Base-by-base conservation (phyloP, 2,113 vertebrate genomes). In the Marcusenius ussheri region DNA sequence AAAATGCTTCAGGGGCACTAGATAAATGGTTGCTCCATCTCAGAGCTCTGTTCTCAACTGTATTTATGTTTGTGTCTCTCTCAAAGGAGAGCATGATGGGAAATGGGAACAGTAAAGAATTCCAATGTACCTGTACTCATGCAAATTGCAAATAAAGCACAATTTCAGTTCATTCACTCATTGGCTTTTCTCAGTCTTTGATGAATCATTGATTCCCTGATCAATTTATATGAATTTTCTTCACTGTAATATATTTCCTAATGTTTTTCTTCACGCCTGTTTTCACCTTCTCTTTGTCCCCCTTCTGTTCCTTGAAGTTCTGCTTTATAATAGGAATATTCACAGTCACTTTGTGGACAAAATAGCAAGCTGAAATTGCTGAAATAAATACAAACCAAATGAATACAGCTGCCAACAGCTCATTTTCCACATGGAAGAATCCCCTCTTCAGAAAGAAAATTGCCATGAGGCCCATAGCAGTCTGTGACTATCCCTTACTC, bases 321-420 rank as follows among this genome's bases (percentile, higher is more conserved):
- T 27, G 6, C n/a, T 47, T 77, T 46, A 74, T 47, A 17, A 50
- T 51, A 39, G 6, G 74, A 50, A 45, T 49, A 74, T 51, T n/a
- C 6, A 53, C 70, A 83, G 70, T 85, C 35, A 89, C 80, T 62
- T 46, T 88, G 47, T 56, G 51, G 51, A 46, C 46, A 42, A 42
- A 77, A 77, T 58, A 51, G 27, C 70, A 24, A 80, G 42, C 83
- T 85, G 83, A 74, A 83, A 50, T 77, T 31, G 21, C 70, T 1
- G 8, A 89, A 89, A 89, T 53, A 56, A 89, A 83, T 35, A 51
- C 66, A 83, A 42, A 83, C 85, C 3, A 89, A 89, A 83, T 53
- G 19, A 89, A 83, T 77, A 49, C 70, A 42, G 49, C 47, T 39
- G 70, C 27, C 31, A 89, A 53, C 31, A 83, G 70, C 88, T 89